Base-by-base conservation (phyloP, 2,113 vertebrate species). In the Pterophyllum scalare region DNA sequence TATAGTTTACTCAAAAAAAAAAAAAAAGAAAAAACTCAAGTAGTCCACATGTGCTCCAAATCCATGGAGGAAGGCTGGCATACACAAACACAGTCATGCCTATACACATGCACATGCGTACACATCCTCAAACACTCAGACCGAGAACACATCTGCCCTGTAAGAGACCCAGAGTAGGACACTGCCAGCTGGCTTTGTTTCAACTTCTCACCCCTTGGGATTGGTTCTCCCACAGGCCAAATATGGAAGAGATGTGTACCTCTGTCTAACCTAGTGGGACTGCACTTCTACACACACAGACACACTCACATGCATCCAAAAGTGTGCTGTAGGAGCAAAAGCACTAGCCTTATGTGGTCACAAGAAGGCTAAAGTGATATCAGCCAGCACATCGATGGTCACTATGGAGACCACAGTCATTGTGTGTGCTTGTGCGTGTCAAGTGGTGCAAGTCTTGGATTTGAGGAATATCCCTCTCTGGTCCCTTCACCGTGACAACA, bases 321-420 rank as follows among this genome's bases (percentile, higher is more conserved):
- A 84, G 81, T 59, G 78, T 22, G 67, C 79, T 79, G 35, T 33
- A 22, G 76, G 75, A 90, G 77, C 74, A 76, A 88, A 91, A 89
- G 79, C 87, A 83, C 90, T 91, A 90, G 85, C 92, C 93, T 94
- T 94, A 94, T 94, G 90, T 93, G 94, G 93, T 95, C 91, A 95
- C 85, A 94, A 90, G 65, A 89, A 87, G 70, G 77, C 84, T 80
- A 82, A 74, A 84, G 76, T 79, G 38, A 83, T 80, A 90, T 87
- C 58, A 84, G 72, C 49, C 61, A 56, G 81, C 64, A 87, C 81
- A 89, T 91, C 75, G 75, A 72, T 61, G 40, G 81, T 93, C 76
- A 88, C 91, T 81, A 85, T 89, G 81, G 90, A 86, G 83, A 90
- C 81, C 10, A 7, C 17, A 80, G 59, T 22, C 17, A 33, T 31